These are phyloP conservation scores for Ridgeia piscesae DNA, from an alignment of 1,140 invertebrate genomes.

Conservation along the genomic window DNA sequence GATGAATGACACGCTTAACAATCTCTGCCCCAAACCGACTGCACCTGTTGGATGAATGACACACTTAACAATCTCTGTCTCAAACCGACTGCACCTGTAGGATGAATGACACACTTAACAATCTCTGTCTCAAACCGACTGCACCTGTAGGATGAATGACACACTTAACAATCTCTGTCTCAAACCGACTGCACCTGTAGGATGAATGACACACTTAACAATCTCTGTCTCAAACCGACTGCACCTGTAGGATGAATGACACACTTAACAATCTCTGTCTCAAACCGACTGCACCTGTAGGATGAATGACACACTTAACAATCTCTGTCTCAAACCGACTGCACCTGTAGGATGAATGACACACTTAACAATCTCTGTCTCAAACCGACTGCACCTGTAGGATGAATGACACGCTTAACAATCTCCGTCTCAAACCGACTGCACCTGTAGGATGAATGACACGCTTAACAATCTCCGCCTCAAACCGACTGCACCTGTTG, in stretches of 20 bases:
- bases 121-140: conserved; percentile 94
- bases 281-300: conserved; percentile 85
- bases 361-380: conserved; percentile 97
- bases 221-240: conserved; percentile 94
- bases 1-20: too few relatives aligned
- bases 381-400: conserved; percentile 85
- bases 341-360: too few relatives aligned
- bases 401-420: too few relatives aligned
- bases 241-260: too few relatives aligned
- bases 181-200: conserved; percentile 85
- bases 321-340: conserved; percentile 94
- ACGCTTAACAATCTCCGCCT: conserved; percentile 97
- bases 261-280: conserved; percentile 97
- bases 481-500: conserved; percentile 85
- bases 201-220: too few relatives aligned
- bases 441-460: too few relatives aligned
- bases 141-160: too few relatives aligned
- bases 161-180: conserved; percentile 97
- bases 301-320: too few relatives aligned
- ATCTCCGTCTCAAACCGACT: conserved; percentile 94
- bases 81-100: conserved; percentile 85
- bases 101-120: too few relatives aligned
- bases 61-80: conserved; percentile 97
- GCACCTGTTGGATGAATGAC: too few relatives aligned
- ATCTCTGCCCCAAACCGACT: conserved; percentile 94